These are phyloP conservation scores for Falco rusticolus DNA, from an alignment of 2,797 vertebrate genomes.

Conservation along the genomic window DNA sequence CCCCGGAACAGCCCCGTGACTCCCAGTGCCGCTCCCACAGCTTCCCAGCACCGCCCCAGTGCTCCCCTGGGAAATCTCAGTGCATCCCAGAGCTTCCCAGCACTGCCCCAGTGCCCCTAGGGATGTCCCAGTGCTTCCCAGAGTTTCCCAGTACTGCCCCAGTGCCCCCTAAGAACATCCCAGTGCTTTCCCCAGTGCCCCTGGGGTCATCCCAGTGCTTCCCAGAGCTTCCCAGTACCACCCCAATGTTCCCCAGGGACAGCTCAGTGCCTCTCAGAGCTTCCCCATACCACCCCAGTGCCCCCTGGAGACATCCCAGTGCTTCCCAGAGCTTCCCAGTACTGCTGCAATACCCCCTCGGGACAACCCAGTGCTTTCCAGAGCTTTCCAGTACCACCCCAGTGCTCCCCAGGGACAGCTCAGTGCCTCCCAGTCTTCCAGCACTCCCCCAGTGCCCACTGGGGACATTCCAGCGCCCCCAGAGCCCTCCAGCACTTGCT, in stretches of 20 bases:
- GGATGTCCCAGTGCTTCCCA: too few species aligned
- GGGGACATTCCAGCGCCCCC: background rate
- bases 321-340: background rate
- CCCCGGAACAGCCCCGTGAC: background rate
- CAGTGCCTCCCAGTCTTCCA: background rate
- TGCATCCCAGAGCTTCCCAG: background rate
- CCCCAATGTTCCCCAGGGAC: fast-evolving
- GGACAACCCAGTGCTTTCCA: background rate
- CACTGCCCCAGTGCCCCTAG: too few species aligned
- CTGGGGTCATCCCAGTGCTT: too few species aligned
- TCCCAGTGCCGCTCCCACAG: too few species aligned
- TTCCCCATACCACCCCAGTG: too few species aligned
- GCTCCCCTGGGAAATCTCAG: background rate
- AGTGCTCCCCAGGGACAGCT: background rate
- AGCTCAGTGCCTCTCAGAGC: background rate
- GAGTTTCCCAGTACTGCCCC: background rate
- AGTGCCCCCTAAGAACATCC: too few species aligned
- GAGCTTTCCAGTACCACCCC: fast-evolving
- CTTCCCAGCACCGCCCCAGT: background rate
- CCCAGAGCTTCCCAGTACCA: background rate
- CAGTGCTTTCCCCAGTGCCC: background rate
- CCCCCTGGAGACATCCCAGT: too few species aligned
- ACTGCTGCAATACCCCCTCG: fast-evolving
- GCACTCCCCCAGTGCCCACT: background rate
- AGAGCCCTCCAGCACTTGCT: background rate